Conservation (phyloP, 2,113 vertebrate genomes). For the Okapia johnstoni region DNA sequence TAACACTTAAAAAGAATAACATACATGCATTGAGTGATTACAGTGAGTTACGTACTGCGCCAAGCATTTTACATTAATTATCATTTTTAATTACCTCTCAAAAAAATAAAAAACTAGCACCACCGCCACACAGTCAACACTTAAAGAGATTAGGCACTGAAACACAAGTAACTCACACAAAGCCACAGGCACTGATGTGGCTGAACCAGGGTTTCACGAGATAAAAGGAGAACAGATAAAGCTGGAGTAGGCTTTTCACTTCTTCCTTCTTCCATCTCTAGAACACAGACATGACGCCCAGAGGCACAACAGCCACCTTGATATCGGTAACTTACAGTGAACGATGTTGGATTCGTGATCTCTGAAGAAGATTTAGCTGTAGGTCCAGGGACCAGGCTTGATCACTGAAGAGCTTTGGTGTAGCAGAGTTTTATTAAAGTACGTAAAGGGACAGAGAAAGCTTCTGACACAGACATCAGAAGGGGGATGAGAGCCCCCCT, state of each 20-base stretch:
- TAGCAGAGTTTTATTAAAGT: not conserved
- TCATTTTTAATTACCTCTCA: not conserved
- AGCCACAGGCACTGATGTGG: not conserved
- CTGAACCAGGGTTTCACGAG: not conserved
- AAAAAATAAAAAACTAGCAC: not conserved
- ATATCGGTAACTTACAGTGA: fast-evolving
- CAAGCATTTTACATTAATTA: not conserved
- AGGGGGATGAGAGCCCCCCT: not conserved
- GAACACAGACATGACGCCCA: not conserved
- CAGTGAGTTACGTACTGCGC: not conserved
- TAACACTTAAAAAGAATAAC: not conserved
- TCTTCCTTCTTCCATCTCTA: not conserved
- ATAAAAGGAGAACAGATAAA: not conserved
- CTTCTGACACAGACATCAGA: not conserved
- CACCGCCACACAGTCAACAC: not conserved
- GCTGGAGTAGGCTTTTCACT: not conserved
- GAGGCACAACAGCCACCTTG: not conserved
- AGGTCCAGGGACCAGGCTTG: not conserved
- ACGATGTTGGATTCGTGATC: not conserved
- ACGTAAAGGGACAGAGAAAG: not conserved
- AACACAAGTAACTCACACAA: not conserved
- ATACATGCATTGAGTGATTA: not conserved
- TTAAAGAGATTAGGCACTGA: not conserved
- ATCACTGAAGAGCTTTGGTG: not conserved
- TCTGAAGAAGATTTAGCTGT: not conserved